Evolutionary conservation across 2,113 vertebrate species (phyloP).

Genomic region (Rhombomys opimus): DNA sequence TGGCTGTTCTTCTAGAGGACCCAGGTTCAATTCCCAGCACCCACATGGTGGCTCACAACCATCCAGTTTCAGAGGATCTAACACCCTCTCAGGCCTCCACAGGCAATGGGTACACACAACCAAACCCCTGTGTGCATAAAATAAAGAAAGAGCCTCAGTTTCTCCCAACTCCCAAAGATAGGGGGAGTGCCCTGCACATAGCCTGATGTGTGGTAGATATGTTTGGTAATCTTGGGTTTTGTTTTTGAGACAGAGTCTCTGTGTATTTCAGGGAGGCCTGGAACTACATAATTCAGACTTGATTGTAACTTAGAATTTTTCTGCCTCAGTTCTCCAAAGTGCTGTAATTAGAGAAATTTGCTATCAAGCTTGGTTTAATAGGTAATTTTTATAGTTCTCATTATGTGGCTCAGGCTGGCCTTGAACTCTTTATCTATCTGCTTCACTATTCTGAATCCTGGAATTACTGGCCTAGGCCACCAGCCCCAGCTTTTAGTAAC

Average conservation of each 20-base stretch:
- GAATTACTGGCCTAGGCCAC: neutral
- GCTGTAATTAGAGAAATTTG: neutral
- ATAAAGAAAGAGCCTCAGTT: constrained; percentile 4
- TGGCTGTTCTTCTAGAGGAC: neutral
- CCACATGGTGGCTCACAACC: neutral
- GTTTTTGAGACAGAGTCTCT: neutral
- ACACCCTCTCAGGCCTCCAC: neutral
- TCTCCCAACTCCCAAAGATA: constrained; percentile 15
- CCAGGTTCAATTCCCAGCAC: neutral
- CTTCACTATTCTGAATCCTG: neutral
- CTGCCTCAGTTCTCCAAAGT: neutral
- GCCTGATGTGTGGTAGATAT: neutral
- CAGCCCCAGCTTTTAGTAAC: neutral
- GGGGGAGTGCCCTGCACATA: neutral
- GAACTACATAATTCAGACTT: neutral
- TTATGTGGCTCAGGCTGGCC: neutral
- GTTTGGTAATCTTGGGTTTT: neutral
- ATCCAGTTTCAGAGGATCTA: neutral
- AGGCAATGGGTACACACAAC: neutral
- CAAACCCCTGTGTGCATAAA: neutral
- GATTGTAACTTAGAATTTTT: neutral
- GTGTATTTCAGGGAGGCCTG: neutral
- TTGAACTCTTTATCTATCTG: neutral
- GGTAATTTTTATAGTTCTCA: neutral
- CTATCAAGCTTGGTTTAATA: neutral